Conservation (phyloP, 2,888 invertebrate species). For the Rambutsinella grinnellia region DNA sequence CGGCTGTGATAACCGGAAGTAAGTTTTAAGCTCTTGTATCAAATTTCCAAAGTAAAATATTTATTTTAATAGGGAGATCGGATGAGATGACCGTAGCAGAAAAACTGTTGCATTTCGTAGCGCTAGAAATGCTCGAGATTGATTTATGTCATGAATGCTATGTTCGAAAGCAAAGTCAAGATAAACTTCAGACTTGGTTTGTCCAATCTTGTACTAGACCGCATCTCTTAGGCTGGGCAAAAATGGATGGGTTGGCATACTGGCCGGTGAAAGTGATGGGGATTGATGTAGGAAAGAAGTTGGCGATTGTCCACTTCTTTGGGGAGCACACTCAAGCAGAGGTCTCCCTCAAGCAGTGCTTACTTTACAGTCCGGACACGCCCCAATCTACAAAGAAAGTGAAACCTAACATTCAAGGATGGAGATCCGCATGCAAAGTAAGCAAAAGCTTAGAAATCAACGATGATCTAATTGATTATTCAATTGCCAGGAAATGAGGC, state of each 20-base stretch:
- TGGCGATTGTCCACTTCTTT: slow-evolving; percentile 91
- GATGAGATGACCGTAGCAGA: slow-evolving; percentile 78
- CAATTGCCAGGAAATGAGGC: slow-evolving; percentile 78
- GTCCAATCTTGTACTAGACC: slow-evolving; percentile 86
- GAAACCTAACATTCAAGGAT: slow-evolving; percentile 72
- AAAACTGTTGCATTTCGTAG: slow-evolving; percentile 83
- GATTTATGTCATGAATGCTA: slow-evolving; percentile 95
- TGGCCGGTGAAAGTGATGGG: slow-evolving; percentile 97
- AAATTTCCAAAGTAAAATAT: slow-evolving; percentile 1
- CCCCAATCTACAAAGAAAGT: slow-evolving; percentile 72
- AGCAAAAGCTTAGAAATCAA: not conserved
- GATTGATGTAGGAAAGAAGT: slow-evolving; percentile 71
- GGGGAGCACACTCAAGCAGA: slow-evolving; percentile 83
- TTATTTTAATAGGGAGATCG: slow-evolving; percentile 32
- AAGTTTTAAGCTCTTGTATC: slow-evolving; percentile 69
- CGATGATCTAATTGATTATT: not conserved
- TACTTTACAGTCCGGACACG: slow-evolving; percentile 80
- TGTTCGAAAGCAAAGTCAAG: slow-evolving; percentile 82
- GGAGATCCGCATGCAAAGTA: slow-evolving; percentile 73
- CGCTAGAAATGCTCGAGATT: slow-evolving; percentile 90
- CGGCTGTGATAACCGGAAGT: slow-evolving; percentile 90
- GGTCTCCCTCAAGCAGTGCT: slow-evolving; percentile 85
- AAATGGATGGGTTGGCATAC: slow-evolving; percentile 94
- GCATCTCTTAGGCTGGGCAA: slow-evolving; percentile 95
- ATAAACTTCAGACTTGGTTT: slow-evolving; percentile 82